Evolutionary conservation across 2,797 vertebrate species (phyloP).

Genomic region (Tokudaia tokunoshimensis): DNA sequence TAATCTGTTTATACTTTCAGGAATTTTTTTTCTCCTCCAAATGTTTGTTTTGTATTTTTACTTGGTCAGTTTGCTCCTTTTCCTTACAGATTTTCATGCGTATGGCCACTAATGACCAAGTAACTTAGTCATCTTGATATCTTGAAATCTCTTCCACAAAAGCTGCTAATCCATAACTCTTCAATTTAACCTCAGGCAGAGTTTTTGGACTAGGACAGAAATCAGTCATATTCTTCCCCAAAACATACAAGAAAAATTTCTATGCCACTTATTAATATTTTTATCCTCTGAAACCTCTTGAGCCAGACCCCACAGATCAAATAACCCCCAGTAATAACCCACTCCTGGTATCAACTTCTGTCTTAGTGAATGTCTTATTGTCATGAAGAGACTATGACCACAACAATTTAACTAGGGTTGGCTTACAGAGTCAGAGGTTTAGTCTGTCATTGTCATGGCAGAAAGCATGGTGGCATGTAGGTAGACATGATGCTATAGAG

Average conservation of each 20-base stretch:
- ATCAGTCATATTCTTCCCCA: neutral
- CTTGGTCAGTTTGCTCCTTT: neutral
- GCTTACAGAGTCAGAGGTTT: neutral
- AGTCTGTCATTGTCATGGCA: neutral
- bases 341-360: neutral
- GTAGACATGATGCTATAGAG: neutral
- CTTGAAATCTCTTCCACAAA: neutral
- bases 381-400: neutral
- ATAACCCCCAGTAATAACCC: neutral
- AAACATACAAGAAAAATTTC: neutral
- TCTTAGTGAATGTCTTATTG: neutral
- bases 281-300: neutral
- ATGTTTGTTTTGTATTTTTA: neutral
- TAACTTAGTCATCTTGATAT: neutral
- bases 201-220: neutral
- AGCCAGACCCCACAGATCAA: neutral
- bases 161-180: neutral
- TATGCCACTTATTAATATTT: neutral
- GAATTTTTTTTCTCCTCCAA: neutral
- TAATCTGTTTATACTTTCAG: neutral
- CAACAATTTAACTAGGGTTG: neutral
- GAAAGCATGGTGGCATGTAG: neutral
- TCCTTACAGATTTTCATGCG: neutral
- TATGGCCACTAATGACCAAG: neutral
- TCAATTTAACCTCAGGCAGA: neutral